Evolutionary conservation across 2,797 vertebrate species (phyloP).

Genomic region (Anolis apletophallus): DNA sequence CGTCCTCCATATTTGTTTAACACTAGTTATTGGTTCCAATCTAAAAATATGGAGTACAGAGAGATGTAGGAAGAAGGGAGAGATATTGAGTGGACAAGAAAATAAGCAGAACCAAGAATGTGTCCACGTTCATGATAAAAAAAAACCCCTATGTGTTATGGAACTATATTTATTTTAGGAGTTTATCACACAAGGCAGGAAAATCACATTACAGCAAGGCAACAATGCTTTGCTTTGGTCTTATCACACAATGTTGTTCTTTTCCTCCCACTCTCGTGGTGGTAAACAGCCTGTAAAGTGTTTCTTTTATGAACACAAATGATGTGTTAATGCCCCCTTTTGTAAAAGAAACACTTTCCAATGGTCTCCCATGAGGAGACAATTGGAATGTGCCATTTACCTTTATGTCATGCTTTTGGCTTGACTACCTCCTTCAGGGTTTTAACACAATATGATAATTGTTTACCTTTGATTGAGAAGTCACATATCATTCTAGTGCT

Average conservation of each 20-base stretch:
- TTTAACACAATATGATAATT: constrained; percentile 12
- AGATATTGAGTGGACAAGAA: neutral
- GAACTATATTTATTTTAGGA: neutral
- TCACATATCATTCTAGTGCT: neutral
- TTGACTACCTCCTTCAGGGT: neutral
- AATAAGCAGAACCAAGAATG: neutral
- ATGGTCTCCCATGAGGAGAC: no score
- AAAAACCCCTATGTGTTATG: neutral
- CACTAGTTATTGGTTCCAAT: neutral
- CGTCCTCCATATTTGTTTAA: neutral
- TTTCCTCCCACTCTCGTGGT: no score
- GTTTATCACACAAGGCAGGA: no score
- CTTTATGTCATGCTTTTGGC: neutral
- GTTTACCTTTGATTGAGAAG: constrained; percentile 17
- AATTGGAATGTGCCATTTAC: neutral
- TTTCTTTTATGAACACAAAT: no score
- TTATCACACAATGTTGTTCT: no score
- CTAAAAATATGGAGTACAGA: neutral
- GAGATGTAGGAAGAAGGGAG: no score
- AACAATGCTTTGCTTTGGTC: no score
- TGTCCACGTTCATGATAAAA: neutral
- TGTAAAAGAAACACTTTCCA: neutral
- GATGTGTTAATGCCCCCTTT: no score
- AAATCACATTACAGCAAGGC: no score
- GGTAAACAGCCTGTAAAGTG: no score